Percentiles rank a stretch among this genome's conserved stretches.
phyloP scores from a whole-genome alignment of 2,797 vertebrate species.

The Diplodus puntazzo region DNA sequence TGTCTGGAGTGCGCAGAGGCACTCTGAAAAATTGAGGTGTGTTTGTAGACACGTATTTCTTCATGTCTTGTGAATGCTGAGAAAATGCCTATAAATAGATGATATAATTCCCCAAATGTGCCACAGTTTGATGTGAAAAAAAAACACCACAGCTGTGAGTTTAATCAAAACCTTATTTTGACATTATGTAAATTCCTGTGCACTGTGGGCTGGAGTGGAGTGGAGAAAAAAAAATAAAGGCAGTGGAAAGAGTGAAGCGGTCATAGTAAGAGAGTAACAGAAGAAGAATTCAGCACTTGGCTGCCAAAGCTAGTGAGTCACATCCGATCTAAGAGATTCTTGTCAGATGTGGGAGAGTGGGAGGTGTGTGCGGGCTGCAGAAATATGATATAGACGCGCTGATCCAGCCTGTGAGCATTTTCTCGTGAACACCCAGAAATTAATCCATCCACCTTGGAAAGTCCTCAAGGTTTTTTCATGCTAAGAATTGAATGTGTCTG shows the following conservation, averaged over 20 bases:
- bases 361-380: slow-evolving; percentile 76
- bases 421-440: slow-evolving; percentile 71
- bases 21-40: neutral
- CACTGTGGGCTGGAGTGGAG: slow-evolving; percentile 12
- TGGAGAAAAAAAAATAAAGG: slow-evolving; percentile 40
- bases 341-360: slow-evolving; percentile 80
- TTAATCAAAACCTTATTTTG: slow-evolving; percentile 46
- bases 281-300: slow-evolving; percentile 76
- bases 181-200: slow-evolving; percentile 44
- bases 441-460: slow-evolving; percentile 73
- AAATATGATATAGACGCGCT: slow-evolving; percentile 79
- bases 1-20: slow-evolving; percentile 17
- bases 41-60: slow-evolving; percentile 19
- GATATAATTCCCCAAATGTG: slow-evolving; percentile 17
- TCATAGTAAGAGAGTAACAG: slow-evolving; percentile 72
- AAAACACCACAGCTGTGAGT: slow-evolving; percentile 35
- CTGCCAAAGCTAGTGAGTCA: slow-evolving; percentile 83
- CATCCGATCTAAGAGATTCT: slow-evolving; percentile 80
- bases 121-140: slow-evolving; percentile 34
- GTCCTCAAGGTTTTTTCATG: slow-evolving; percentile 71
- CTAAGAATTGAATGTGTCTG: slow-evolving; percentile 48
- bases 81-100: slow-evolving; percentile 33
- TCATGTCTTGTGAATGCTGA: slow-evolving; percentile 21
- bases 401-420: slow-evolving; percentile 67
- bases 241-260: slow-evolving; percentile 63